These are phyloP conservation scores for Dromaius novaehollandiae DNA, from an alignment of 2,113 vertebrate genomes.

Conservation along the genomic window DNA sequence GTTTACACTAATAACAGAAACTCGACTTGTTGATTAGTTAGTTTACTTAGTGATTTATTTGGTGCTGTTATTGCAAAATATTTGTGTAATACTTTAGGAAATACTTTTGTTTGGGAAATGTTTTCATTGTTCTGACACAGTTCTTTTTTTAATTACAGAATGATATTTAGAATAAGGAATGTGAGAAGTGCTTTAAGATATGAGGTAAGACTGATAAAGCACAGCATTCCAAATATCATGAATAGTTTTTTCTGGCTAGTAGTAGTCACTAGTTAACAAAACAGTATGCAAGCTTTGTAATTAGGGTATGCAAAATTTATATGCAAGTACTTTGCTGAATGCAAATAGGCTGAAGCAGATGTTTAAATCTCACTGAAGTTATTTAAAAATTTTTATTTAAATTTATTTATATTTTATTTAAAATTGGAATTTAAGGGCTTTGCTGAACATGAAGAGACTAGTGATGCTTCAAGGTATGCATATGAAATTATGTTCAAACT, in stretches of 20 bases:
- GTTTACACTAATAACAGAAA: not conserved
- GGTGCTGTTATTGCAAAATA: not conserved
- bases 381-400: too few relatives aligned
- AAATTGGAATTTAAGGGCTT: not conserved
- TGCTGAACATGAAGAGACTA: not conserved
- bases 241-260: not conserved
- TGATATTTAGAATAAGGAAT: not conserved
- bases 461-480: not conserved
- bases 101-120: not conserved
- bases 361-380: not conserved
- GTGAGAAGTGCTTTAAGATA: not conserved
- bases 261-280: not conserved
- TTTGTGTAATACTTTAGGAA: not conserved
- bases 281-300: not conserved
- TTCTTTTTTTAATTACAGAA: not conserved
- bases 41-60: not conserved
- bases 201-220: not conserved
- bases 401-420: too few relatives aligned
- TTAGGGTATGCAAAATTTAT: not conserved
- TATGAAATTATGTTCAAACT: not conserved
- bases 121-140: accelerated
- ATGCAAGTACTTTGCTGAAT: not conserved
- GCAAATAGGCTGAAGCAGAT: not conserved
- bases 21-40: not conserved
- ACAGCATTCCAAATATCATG: not conserved